phyloP scores from a whole-genome alignment of 2,113 vertebrate species.

The Psophia crepitans region DNA sequence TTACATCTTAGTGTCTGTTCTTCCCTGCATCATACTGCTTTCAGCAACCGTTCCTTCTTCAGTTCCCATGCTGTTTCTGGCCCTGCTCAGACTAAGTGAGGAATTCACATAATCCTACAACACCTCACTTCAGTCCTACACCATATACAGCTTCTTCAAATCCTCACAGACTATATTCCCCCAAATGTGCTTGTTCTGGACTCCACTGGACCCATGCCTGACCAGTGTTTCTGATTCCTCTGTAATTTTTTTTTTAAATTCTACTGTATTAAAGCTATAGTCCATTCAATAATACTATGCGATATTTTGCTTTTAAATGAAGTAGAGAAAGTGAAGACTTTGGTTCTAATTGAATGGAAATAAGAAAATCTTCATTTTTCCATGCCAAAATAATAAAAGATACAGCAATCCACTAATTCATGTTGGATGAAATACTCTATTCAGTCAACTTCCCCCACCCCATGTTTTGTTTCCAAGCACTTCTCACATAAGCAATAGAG shows the following conservation, averaged over 20 bases:
- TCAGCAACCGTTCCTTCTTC: neutral
- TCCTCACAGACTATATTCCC: neutral
- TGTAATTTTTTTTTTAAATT: neutral
- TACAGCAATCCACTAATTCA: neutral
- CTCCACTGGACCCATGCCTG: neutral
- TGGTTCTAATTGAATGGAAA: neutral
- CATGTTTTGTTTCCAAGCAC: neutral
- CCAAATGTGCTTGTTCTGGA: neutral
- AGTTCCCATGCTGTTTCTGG: neutral
- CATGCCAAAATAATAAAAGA: neutral
- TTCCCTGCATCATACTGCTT: neutral
- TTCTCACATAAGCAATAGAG: neutral
- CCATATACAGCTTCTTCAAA: neutral
- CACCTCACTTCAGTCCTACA: neutral
- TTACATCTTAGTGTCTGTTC: neutral
- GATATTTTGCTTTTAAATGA: neutral
- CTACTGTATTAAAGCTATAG: neutral
- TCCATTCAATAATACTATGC: neutral
- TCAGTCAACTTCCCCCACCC: neutral
- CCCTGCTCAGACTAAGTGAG: neutral
- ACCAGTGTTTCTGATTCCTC: neutral
- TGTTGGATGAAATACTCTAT: neutral
- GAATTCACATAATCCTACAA: neutral
- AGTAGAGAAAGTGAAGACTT: neutral
- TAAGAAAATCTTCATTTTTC: neutral